Evolutionary conservation across 2,797 vertebrate species (phyloP).

Genomic region (Otolemur crassicaudatus): DNA sequence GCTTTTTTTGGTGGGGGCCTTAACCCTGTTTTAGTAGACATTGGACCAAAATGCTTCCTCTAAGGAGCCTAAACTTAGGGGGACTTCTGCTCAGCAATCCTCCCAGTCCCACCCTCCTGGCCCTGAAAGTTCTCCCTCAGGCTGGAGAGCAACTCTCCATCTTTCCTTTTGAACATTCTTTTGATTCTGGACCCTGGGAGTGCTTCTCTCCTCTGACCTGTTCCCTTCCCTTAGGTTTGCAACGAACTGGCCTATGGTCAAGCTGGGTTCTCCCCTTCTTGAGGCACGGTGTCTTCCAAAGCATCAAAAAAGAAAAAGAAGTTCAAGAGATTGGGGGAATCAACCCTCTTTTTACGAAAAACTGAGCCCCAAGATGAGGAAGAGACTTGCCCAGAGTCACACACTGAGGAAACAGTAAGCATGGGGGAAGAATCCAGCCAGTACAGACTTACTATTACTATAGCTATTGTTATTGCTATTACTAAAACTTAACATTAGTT

Average conservation of each 20-base stretch:
- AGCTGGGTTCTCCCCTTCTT: not conserved
- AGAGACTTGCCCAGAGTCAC: not conserved
- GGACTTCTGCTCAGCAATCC: not conserved
- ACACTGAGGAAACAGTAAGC: not conserved
- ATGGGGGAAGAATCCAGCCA: not conserved
- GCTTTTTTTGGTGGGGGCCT: not conserved
- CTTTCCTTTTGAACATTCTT: not conserved
- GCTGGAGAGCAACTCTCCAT: not conserved
- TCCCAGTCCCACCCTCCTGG: not conserved
- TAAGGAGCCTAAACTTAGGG: not conserved
- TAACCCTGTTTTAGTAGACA: no score
- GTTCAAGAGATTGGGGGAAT: not conserved
- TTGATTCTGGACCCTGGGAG: not conserved
- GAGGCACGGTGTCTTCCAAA: not conserved
- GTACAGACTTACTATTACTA: accelerated
- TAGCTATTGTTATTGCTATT: not conserved
- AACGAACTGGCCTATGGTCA: not conserved
- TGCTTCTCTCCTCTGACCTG: not conserved
- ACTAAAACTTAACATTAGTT: not conserved
- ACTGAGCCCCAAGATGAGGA: not conserved
- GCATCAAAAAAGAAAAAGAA: not conserved
- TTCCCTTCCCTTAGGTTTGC: not conserved
- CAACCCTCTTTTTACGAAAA: not conserved
- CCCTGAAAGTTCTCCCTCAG: not conserved
- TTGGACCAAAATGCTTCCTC: not conserved